phyloP scores from a whole-genome alignment of 2,888 invertebrate genomes.

The Rhorus exstirpatorius region DNA sequence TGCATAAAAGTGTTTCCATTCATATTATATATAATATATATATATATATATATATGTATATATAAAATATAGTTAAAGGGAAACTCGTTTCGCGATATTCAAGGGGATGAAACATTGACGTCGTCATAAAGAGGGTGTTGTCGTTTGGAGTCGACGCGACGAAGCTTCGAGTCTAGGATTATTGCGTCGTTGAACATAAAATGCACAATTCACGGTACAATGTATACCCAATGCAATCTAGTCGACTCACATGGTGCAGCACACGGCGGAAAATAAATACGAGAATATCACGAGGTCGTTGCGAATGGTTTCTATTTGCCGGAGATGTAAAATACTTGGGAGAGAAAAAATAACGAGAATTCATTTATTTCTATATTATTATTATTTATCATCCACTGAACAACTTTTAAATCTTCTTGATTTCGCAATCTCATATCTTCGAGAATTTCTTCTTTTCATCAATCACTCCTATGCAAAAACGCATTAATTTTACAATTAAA shows the following conservation, averaged over 20 bases:
- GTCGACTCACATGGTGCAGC: slow-evolving; percentile 4
- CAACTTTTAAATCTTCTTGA: slow-evolving; percentile 23
- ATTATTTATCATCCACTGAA: slow-evolving; percentile 48
- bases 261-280: slow-evolving; percentile 28
- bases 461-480: not conserved
- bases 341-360: slow-evolving; percentile 41
- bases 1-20: slow-evolving; percentile 13
- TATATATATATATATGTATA: slow-evolving; percentile 1
- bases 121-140: slow-evolving; percentile 36
- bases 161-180: slow-evolving; percentile 1
- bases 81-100: slow-evolving; percentile 42
- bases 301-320: slow-evolving; percentile 53
- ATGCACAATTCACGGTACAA: not conserved
- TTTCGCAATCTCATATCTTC: slow-evolving; percentile 9
- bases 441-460: not conserved
- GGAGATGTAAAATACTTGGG: slow-evolving; percentile 28
- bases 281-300: slow-evolving; percentile 37
- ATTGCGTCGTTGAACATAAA: slow-evolving; percentile 8
- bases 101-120: slow-evolving; percentile 56
- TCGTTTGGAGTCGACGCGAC: not conserved
- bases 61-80: not conserved
- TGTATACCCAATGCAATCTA: not conserved
- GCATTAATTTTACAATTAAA: not conserved
- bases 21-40: no score
- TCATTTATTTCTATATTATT: slow-evolving; percentile 5